Evolutionary conservation across 2,888 invertebrate genomes (phyloP), one percentile per base, ranked within the genome.

Genomic region (Escarpia spicata): DNA sequence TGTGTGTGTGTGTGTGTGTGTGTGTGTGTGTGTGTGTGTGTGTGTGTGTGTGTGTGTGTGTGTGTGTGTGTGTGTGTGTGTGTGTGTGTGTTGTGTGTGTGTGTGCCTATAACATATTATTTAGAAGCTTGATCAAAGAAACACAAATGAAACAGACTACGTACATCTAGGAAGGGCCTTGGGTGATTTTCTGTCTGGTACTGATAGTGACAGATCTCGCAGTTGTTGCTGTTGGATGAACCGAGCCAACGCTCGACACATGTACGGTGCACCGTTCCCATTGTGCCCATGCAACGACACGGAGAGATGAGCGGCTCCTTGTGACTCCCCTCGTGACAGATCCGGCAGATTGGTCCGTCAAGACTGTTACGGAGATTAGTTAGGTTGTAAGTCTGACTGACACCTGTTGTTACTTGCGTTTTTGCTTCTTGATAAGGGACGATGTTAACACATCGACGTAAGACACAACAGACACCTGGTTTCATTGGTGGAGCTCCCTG

Each of bases 181-280:
- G 96, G 95, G 92, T 95, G 97, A 58, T 98, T 97, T 94, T 97
- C 97, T 0, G 98, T 97, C n/a, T 97, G 96, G 95, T 98, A 98
- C 92, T 97, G 96, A 91, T 97, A 97, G 43, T 97, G 97, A 96
- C 98, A 98, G 43, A 98, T 97, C 95, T 98, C 98, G 95, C 98
- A 98, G 93, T 97, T 97, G 58, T 98, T 98, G 1, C 98, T 97
- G 95, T 98, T 98, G 2, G 98, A 98, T 3, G 97, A 95, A 43
- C 97, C 97, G 90, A 98, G 96, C 98, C 98, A 98, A 92, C 97
- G 97, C 96, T 98, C 98, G 94, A 98, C 96, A 95, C 98, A 98
- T 93, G 97, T 97, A 2, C 98, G 97, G 96, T 98, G 98, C 19
- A 98, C 97, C 92, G 97, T 97, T 0, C 98, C 98, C 94, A 98